Base-by-base conservation (phyloP, 2,888 invertebrate species). In the Lissonota sp. region DNA sequence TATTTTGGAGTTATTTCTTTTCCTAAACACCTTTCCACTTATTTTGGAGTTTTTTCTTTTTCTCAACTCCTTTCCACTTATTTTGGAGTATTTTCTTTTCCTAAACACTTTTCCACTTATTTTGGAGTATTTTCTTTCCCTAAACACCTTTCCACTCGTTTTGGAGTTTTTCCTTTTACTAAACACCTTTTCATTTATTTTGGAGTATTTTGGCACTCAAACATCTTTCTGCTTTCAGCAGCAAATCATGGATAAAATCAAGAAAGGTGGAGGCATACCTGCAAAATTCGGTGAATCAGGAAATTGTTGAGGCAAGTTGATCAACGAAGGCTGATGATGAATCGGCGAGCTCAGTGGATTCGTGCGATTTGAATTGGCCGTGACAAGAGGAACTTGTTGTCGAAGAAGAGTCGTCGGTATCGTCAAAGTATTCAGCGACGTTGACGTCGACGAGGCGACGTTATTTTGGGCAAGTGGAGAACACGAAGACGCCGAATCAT, bases 401-500 rank as follows among this genome's bases (percentile, higher is more conserved):
- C 57, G 74, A 7, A 39, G 16, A 7, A 79, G 62, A n/a, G 49
- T 66, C 6, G 81, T 44, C 5, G 77, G 55, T 8, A 60, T 64
- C 5, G 76, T 39, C 1, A 73, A 46, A 7, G 72, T 14, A 66
- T 82, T 77, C 42, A 73, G 63, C n/a, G 80, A 72, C 58, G 57
- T 16, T 40, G 71, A 55, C 7, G 78, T 75, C 1, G 81, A 75
- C 8, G 74, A 57, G 7, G 39, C 44, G 40, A 64, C 62, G 39
- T 10, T 37, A 3, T 46, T 66, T 42, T 67, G 78, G 46, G 62
- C 67, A 6, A 75, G 71, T 57, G 81, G 75, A 12, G 81, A 67
- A 2, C 78, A 71, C 14, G 81, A 79, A 7, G 81, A 82, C 10
- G 75, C 55, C 8, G 81, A 82, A 51, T 82, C 81, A 16, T 82